phyloP scores from a whole-genome alignment of 2,888 invertebrate species.

The Stictocephala bisonia region DNA sequence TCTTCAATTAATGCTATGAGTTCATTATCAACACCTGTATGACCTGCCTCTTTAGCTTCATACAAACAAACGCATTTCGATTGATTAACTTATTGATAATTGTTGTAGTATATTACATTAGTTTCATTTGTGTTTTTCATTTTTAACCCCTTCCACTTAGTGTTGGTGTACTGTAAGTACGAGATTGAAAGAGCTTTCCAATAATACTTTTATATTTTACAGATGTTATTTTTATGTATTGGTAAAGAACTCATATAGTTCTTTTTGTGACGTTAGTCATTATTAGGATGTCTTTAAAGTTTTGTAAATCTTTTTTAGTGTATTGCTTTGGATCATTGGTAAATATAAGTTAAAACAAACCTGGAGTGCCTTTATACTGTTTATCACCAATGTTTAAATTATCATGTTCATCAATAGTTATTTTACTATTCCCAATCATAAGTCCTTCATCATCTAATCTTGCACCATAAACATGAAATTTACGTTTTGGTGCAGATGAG shows the following conservation, averaged over 20 bases:
- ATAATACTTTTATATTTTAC: conserved; percentile 22
- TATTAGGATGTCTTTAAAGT: neutral
- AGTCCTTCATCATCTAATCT: neutral
- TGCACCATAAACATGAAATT: neutral
- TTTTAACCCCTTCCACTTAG: too few species aligned
- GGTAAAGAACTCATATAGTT: neutral
- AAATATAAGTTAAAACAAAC: conserved; percentile 24
- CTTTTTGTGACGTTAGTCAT: neutral
- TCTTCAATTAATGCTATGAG: too few species aligned
- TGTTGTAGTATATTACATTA: too few species aligned
- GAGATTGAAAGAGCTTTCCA: neutral
- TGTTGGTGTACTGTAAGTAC: too few species aligned
- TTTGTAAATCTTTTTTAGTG: neutral
- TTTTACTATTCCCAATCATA: conserved; percentile 19
- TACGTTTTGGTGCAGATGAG: neutral
- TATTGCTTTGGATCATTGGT: neutral
- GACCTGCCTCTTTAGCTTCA: too few species aligned
- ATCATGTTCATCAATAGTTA: conserved; percentile 9
- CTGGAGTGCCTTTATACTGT: neutral
- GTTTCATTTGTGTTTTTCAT: too few species aligned
- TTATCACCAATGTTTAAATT: conserved; percentile 5
- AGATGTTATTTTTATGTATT: neutral
- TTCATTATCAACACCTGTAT: too few species aligned
- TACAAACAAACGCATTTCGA: too few species aligned
- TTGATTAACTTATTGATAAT: too few species aligned